Evolutionary conservation across 2,113 vertebrate genomes (phyloP), one percentile per base, ranked within the genome.

Genomic region (Proterorhinus semilunaris): DNA sequence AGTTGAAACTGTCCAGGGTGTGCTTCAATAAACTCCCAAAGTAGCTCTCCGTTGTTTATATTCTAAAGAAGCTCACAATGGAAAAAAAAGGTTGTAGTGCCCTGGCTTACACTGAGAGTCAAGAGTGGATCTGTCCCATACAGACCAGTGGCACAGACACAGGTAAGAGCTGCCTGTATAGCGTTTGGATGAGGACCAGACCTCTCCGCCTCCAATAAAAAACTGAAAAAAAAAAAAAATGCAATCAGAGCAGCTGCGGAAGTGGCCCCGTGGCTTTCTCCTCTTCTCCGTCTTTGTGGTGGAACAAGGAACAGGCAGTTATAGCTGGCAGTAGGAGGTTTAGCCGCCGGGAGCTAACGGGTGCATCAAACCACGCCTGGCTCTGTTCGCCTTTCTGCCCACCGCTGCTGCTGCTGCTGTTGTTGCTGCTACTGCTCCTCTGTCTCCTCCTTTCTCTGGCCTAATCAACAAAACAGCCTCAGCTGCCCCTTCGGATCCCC

Each of bases 401-500:
- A 10, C 50, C 72, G 71, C 57, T 78, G 71, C 43, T 71, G 76
- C 47, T 54, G 65, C 74, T 74, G 66, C 65, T 78, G 76, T 76
- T 77, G 72, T 63, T 51, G 76, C 68, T 52, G 88, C 79, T 92
- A 36, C 86, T 90, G 92, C 93, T 95, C 89, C 80, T 61, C 58
- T 61, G 89, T 82, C 93, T 94, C 92, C 89, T 93, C 84, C 83
- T 91, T 94, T 95, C 91, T 93, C 89, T 91, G 91, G 92, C 93
- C 94, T 95, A 96, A 97, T 97, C 95, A 96, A 89, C 93, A 93
- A 90, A 95, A 93, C 94, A 95, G 95, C 93, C 95, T 94, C 96
- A 97, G 95, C 95, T 96, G 96, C 96, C 96, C 95, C 93, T 94
- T 95, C 86, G 95, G 94, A 95, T 95, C 94, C 94, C 95, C 96